phyloP scores from a whole-genome alignment of 2,797 vertebrate species.

The Molossus molossus region DNA sequence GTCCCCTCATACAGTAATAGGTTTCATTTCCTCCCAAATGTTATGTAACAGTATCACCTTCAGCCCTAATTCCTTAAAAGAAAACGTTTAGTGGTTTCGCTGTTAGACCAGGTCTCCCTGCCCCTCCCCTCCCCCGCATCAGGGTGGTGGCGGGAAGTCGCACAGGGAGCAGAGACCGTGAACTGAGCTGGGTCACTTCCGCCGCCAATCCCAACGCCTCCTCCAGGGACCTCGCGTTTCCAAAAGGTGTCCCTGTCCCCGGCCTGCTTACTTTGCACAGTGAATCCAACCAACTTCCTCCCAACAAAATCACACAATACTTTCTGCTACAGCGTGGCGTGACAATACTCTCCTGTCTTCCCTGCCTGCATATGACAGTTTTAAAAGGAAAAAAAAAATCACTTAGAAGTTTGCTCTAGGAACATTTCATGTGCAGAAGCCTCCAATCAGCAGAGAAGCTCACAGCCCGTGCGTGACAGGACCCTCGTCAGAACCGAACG shows the following conservation, averaged over 20 bases:
- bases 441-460: neutral
- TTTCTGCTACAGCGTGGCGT: neutral
- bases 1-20: slow-evolving; percentile 65
- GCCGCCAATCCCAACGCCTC: rapidly evolving
- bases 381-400: neutral
- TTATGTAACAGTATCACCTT: slow-evolving; percentile 80
- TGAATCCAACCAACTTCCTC: slow-evolving; percentile 45
- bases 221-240: neutral
- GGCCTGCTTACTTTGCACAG: neutral
- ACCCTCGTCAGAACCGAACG: neutral
- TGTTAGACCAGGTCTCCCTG: neutral
- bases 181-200: neutral
- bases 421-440: neutral
- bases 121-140: neutral
- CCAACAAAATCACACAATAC: neutral
- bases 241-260: neutral
- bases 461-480: neutral
- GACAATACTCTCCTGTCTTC: neutral
- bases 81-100: neutral
- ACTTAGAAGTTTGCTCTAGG: slow-evolving; percentile 63
- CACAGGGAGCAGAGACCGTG: rapidly evolving
- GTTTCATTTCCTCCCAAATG: slow-evolving; percentile 76
- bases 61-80: slow-evolving; percentile 65
- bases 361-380: neutral
- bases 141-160: neutral